Evolutionary conservation across 2,888 invertebrate genomes (phyloP).

Genomic region (Tetragnatha montana): DNA sequence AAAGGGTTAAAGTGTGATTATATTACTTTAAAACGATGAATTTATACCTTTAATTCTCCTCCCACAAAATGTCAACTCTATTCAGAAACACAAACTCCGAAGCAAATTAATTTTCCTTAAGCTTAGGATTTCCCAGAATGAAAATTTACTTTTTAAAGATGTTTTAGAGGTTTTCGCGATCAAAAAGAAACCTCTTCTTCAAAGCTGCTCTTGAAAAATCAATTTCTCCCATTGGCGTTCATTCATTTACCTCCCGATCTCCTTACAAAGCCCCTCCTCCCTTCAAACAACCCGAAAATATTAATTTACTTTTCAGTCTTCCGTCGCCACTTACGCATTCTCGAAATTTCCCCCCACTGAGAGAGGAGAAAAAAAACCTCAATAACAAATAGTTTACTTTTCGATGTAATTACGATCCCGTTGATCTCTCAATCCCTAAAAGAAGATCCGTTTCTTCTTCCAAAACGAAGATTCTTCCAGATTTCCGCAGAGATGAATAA

Average conservation of each 20-base stretch:
- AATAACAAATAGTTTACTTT: neutral
- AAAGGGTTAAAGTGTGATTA: too few relatives aligned
- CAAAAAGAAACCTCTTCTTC: neutral
- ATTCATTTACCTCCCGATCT: neutral
- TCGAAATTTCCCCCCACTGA: neutral
- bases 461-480: conserved; percentile 21
- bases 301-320: neutral
- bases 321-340: neutral
- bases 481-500: neutral
- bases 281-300: neutral
- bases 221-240: neutral
- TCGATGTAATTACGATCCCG: conserved; percentile 22
- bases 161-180: neutral
- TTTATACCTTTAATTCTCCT: too few relatives aligned
- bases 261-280: neutral
- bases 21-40: too few relatives aligned
- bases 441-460: conserved; percentile 5
- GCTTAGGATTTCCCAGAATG: neutral
- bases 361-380: neutral
- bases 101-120: neutral
- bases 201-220: neutral
- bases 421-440: conserved; percentile 3
- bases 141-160: neutral
- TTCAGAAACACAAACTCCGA: neutral
- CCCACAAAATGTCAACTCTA: too few relatives aligned